These are phyloP conservation scores for Melopsittacus undulatus DNA, from an alignment of 2,797 vertebrate genomes.

Conservation along the genomic window DNA sequence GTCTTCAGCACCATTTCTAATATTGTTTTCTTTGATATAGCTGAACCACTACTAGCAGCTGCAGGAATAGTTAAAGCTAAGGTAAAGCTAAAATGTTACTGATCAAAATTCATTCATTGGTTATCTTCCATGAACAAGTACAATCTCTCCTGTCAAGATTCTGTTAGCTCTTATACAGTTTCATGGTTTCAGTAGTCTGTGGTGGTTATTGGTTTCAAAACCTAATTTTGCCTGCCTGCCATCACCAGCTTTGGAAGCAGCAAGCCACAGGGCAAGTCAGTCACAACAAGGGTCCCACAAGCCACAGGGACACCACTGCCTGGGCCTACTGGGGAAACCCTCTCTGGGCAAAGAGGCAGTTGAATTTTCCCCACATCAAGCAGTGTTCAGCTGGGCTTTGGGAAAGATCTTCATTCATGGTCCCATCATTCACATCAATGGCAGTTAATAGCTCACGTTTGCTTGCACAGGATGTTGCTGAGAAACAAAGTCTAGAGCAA, in stretches of 20 bases:
- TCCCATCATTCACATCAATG: not conserved
- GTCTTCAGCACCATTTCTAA: not conserved
- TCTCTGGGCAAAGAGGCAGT: not conserved
- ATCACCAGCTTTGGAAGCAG: not conserved
- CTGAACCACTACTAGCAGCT: not conserved
- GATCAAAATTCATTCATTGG: not conserved
- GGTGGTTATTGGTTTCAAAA: not conserved
- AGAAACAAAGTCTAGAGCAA: not conserved
- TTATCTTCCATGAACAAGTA: not conserved
- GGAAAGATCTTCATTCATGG: not conserved
- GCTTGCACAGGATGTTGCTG: not conserved
- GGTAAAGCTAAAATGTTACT: not conserved
- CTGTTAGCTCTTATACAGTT: not conserved
- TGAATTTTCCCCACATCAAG: not conserved
- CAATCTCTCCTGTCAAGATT: not conserved
- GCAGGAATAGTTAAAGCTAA: not conserved
- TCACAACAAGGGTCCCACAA: not conserved
- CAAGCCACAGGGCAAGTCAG: not conserved
- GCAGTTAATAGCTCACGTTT: not conserved
- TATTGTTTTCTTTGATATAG: not conserved
- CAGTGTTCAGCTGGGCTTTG: not conserved
- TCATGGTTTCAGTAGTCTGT: not conserved
- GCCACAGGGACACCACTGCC: not conserved
- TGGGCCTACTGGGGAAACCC: not conserved
- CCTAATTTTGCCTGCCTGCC: not conserved